These are phyloP conservation scores for Vireo griseus DNA, from an alignment of 2,797 vertebrate genomes.

Conservation along the genomic window DNA sequence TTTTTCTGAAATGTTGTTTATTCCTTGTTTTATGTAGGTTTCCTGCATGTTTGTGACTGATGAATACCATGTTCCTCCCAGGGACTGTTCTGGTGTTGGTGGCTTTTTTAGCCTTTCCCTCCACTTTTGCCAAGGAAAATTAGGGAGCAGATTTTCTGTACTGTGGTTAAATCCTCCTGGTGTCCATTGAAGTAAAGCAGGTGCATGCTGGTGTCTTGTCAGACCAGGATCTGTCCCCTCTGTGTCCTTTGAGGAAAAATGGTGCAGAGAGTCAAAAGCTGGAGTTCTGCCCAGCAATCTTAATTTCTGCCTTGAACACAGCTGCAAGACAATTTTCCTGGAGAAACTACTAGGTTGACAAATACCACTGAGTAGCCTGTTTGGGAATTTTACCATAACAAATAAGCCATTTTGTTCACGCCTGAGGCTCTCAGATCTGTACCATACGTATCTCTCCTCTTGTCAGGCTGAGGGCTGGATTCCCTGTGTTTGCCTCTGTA, in stretches of 20 bases:
- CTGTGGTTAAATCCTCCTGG: not conserved
- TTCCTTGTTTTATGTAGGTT: not conserved
- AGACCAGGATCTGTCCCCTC: not conserved
- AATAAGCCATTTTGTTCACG: not conserved
- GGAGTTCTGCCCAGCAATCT: not conserved
- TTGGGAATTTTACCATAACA: not conserved
- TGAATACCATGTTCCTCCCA: not conserved
- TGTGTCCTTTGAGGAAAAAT: not conserved
- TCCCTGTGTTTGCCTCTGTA: not conserved
- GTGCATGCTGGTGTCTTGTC: not conserved
- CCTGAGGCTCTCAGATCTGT: not conserved
- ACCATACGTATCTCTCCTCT: not conserved
- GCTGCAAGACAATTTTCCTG: not conserved
- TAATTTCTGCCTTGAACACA: not conserved
- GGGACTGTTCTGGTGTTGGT: not conserved
- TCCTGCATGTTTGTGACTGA: not conserved
- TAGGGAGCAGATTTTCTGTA: not conserved
- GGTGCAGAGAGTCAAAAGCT: not conserved
- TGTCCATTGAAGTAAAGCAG: slow-evolving; percentile 11
- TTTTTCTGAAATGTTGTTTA: not conserved
- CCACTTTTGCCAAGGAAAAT: not conserved
- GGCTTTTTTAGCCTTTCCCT: not conserved
- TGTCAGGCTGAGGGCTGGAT: not conserved
- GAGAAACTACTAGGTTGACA: not conserved
- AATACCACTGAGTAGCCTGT: not conserved